Percentiles rank a stretch among this genome's conserved stretches.
phyloP scores from a whole-genome alignment of 2,888 invertebrate species.

The Aleiodes testaceus region DNA sequence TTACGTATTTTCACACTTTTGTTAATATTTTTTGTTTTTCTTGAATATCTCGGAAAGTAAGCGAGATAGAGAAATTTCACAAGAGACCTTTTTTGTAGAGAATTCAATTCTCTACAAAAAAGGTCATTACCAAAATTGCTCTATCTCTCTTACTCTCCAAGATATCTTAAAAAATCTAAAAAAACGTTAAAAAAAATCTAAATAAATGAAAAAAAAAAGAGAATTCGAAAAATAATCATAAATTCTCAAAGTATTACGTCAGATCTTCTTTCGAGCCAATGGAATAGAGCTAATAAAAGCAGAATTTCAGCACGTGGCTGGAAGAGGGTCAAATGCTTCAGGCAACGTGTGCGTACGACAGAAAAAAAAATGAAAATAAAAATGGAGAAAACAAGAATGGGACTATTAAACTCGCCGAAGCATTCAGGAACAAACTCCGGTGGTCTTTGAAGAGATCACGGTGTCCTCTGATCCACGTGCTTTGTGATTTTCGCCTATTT shows the following conservation, averaged over 20 bases:
- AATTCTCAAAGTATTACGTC: too few species aligned
- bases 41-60: too few species aligned
- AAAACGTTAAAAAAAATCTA: too few species aligned
- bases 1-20: too few species aligned
- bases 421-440: constrained; percentile 44
- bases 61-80: too few species aligned
- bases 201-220: too few species aligned
- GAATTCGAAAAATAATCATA: too few species aligned
- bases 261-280: background rate
- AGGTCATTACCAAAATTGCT: too few species aligned
- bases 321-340: constrained; percentile 3
- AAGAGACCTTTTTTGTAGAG: too few species aligned
- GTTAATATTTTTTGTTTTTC: too few species aligned
- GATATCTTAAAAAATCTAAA: background rate
- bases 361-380: constrained; percentile 29
- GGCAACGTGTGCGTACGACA: constrained; percentile 27
- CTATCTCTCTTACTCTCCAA: too few species aligned
- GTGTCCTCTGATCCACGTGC: constrained; percentile 19
- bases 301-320: constrained; percentile 10
- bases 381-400: constrained; percentile 45
- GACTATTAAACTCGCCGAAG: constrained; percentile 58
- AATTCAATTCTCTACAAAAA: too few species aligned
- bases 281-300: constrained; percentile 6
- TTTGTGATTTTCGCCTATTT: background rate
- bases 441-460: constrained; percentile 20